A percentile compares a stretch with the other conserved stretches of the same genome.
Evolutionary conservation across 2,113 vertebrate genomes (phyloP).

Genomic region (Mesoclemmys tuberculata): DNA sequence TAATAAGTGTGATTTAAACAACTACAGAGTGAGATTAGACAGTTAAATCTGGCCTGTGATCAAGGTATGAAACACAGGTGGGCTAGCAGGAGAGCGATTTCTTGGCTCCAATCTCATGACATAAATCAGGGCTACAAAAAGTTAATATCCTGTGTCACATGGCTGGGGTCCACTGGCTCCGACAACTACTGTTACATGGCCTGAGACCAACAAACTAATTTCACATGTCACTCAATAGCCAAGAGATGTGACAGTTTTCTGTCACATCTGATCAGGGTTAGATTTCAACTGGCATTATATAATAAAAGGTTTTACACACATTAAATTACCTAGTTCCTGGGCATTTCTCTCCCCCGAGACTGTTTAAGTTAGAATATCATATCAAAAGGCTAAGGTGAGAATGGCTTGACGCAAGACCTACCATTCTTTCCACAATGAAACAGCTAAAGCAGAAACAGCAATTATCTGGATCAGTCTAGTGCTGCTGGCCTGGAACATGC

Average conservation of each 20-base stretch:
- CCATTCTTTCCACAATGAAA: conserved; percentile 58
- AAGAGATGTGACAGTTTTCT: neutral
- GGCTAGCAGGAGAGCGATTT: fast-evolving
- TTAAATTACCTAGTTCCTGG: neutral
- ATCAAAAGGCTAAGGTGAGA: neutral
- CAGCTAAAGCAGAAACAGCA: conserved; percentile 73
- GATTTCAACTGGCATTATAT: neutral
- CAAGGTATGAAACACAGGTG: neutral
- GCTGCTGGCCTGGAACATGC: conserved; percentile 76
- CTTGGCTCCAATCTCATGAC: neutral
- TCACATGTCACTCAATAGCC: neutral
- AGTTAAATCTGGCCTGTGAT: neutral
- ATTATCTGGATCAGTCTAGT: conserved; percentile 76
- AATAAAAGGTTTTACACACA: neutral
- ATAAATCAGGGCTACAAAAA: neutral
- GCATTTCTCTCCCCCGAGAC: neutral
- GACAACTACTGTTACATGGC: neutral
- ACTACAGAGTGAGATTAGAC: neutral
- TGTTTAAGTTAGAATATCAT: neutral
- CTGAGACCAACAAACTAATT: neutral
- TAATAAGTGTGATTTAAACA: fast-evolving
- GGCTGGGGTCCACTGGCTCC: neutral
- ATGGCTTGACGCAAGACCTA: conserved; percentile 49
- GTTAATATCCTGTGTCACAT: neutral
- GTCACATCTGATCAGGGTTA: neutral